Conservation (phyloP, 2,797 vertebrate species). For the Muraenolepis orangiensis region DNA sequence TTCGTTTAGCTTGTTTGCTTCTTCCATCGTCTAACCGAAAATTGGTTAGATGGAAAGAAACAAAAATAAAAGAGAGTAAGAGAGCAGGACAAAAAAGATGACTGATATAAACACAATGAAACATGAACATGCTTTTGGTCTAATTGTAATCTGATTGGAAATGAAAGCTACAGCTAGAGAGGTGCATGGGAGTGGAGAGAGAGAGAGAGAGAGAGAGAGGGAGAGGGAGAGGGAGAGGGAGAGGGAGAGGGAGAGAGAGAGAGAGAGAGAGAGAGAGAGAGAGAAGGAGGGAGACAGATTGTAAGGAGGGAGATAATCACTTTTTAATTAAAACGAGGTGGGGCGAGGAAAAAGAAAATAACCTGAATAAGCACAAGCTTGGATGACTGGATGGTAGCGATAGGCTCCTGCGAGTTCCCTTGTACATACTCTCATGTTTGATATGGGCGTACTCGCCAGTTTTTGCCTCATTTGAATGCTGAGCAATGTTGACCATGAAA, state of each 20-base stretch:
- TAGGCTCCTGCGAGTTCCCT: conserved; percentile 19
- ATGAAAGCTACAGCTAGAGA: conserved; percentile 59
- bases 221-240: conserved; percentile 17
- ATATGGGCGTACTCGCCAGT: too few relatives aligned
- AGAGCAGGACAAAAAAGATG: conserved; percentile 22
- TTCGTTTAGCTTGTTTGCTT: conserved; percentile 42
- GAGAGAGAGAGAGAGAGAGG: conserved; percentile 39
- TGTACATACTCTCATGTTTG: neutral
- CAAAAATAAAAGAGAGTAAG: conserved; percentile 16
- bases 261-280: conserved; percentile 35
- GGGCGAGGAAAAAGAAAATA: conserved; percentile 24
- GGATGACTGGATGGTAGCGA: conserved; percentile 47
- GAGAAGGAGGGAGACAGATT: conserved; percentile 39
- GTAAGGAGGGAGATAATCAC: conserved; percentile 56
- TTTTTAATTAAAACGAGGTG: conserved; percentile 63
- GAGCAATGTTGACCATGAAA: too few relatives aligned
- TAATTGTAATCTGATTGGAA: conserved; percentile 61
- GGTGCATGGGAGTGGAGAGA: conserved; percentile 37
- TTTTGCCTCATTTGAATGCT: too few relatives aligned
- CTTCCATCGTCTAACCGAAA: conserved; percentile 43
- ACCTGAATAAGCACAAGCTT: conserved; percentile 24
- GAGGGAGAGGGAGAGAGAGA: conserved; percentile 28
- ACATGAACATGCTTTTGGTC: conserved; percentile 54
- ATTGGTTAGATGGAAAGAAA: conserved; percentile 41
- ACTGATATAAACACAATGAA: conserved; percentile 2